phyloP scores from a whole-genome alignment of 2,797 vertebrate genomes.

The Parambassis ranga region DNA sequence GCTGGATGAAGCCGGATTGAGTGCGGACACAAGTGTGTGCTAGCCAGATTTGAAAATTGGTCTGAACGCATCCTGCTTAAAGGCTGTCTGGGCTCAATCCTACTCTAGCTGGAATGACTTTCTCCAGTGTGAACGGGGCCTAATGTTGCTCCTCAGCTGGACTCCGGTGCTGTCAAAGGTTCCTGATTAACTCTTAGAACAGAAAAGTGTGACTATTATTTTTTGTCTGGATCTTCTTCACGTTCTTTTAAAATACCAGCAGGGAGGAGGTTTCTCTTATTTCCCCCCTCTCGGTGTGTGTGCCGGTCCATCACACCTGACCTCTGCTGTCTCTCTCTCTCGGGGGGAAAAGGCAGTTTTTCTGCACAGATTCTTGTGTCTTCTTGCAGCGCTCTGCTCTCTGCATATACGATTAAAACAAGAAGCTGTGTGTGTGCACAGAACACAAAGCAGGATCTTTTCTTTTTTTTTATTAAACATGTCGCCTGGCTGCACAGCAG shows the following conservation, averaged over 20 bases:
- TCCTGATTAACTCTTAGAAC: background rate
- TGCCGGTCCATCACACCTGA: conserved; percentile 11
- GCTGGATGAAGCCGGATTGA: too few species aligned
- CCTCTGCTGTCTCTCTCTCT: conserved; percentile 16
- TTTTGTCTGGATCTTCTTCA: background rate
- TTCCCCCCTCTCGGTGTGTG: background rate
- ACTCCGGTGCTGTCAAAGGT: conserved; percentile 13
- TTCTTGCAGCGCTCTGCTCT: background rate
- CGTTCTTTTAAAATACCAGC: background rate
- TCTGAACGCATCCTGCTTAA: too few species aligned
- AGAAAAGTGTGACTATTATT: background rate
- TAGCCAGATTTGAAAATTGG: too few species aligned
- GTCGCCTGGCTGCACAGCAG: background rate
- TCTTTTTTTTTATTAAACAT: too few species aligned
- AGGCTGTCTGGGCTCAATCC: too few species aligned
- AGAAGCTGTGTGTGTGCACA: conserved; percentile 9
- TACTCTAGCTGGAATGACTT: too few species aligned
- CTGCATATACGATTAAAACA: too few species aligned
- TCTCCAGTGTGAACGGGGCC: too few species aligned
- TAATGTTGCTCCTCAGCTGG: background rate
- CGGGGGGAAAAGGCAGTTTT: background rate
- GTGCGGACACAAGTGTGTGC: too few species aligned
- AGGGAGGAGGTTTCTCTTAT: background rate
- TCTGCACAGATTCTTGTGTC: background rate
- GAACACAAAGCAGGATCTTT: conserved; percentile 5